phyloP scores from a whole-genome alignment of 2,113 vertebrate genomes.

The Balaeniceps rex region DNA sequence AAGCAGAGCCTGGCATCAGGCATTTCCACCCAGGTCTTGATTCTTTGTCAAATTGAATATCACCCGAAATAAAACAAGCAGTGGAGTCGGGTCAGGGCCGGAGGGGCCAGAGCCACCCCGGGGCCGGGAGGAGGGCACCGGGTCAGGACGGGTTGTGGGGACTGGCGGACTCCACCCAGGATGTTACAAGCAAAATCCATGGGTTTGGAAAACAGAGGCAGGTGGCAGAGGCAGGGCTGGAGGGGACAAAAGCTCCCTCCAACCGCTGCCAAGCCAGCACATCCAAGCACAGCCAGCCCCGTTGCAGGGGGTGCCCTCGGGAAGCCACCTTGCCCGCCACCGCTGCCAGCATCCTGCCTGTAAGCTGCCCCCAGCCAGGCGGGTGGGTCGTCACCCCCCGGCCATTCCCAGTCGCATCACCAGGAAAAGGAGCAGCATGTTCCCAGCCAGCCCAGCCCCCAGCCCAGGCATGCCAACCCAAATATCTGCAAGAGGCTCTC shows the following conservation, averaged over 20 bases:
- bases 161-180: background rate
- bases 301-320: accelerated
- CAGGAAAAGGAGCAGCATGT: background rate
- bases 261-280: background rate
- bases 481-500: constrained; percentile 52
- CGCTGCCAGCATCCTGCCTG: background rate
- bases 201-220: background rate
- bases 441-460: constrained; percentile 58
- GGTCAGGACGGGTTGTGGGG: background rate
- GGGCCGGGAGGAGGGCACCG: background rate
- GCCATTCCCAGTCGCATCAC: background rate
- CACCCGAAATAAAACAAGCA: background rate
- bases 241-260: background rate
- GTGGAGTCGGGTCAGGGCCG: background rate
- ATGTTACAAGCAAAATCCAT: background rate
- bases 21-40: constrained; percentile 50
- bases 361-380: background rate
- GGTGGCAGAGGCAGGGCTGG: background rate
- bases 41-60: background rate
- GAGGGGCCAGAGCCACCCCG: accelerated
- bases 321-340: background rate
- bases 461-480: constrained; percentile 54
- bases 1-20: constrained; percentile 49
- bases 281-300: background rate
- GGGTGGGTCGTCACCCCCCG: background rate